Evolutionary conservation across 2,113 vertebrate species (phyloP), one percentile per base, ranked within the genome.

Genomic region (Gila orcuttii): DNA sequence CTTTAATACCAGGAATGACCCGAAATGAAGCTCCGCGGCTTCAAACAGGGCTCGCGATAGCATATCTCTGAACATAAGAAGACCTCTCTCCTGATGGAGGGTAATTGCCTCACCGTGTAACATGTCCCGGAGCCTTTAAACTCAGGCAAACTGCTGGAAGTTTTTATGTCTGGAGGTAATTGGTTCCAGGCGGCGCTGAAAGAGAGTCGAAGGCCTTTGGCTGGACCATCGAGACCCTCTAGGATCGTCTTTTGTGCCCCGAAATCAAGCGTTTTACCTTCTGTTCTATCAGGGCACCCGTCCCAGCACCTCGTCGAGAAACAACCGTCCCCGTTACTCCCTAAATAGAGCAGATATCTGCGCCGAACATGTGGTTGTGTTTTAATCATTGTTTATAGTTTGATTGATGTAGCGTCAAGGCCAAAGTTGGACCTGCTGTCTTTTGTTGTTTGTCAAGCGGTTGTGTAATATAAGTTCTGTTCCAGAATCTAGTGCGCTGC

Each of bases 151-250:
- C 87, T 75, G 59, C 81, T 84, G 85, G 66, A 47, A 84, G 57
- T 52, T 64, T 42, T 86, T 81, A 73, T 60, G 69, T 74, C 76
- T 86, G 81, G 19, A 71, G 68, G 82, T 84, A 88, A 86, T 86
- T 84, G 75, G 81, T 86, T 86, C 76, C 85, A 88, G 87, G 87
- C 69, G 42, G 76, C 0, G 1, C 68, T 64, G 81, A 86, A 76
- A 74, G 64, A 55, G 52, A 55, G 52, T 21, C 6, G 55, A 31
- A n/a, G 57, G 19, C 19, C 52, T 73, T 55, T 39, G 55, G 64
- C 59, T 66, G 81, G 85, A 60, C 60, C 13, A 5, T 52, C 50
- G 62, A 75, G 75, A 25, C 23, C 69, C 82, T 31, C 12, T 52
- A 80, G 86, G 79, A 33, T 82, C 55, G 66, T 80, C 84, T 82